Base-by-base conservation (phyloP, 1,140 invertebrate genomes). In the Polypedilum pembai region DNA sequence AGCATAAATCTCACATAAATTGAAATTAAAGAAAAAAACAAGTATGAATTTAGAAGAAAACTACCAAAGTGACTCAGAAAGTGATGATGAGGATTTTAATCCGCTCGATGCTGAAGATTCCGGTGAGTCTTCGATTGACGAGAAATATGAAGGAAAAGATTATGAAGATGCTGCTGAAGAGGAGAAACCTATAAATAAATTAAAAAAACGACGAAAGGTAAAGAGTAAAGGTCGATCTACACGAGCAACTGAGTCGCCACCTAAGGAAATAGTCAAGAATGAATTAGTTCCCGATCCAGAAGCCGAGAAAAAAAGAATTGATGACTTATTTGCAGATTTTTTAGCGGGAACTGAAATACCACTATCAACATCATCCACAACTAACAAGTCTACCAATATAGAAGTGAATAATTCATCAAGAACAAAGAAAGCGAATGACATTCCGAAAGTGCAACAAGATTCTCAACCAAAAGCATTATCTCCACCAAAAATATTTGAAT, bases 271-370 rank as follows among this genome's bases (percentile, higher is more conserved):
- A 74, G 77, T 77, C 17, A 76, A 77, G 40, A 79, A 81, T 20
- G 77, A 78, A 74, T 69, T 79, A 65, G 76, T 78, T 15, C 82
- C 81, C 2, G 84, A 87, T 69, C 82, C 84, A 73, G 87, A 87
- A 78, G 85, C 87, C 73, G 86, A 90, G 76, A 91, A 91, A 77
- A 87, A 89, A 76, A 84, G 84, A 78, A 87, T 88, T 74, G 90
- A 91, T 79, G 86, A 87, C 76, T 79, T 92, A 1, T 92, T 90
- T 90, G 88, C 89, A 8, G 87, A 88, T 80, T 92, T 92, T 79
- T 85, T 91, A 78, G 88, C 87, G 79, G 89, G 90, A 78, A 89
- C 89, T 74, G 86, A 87, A 80, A 77, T 78, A 79, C 83, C 69
- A 83, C 82, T 76, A 79, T 77, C 74, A 76, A 75, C 63, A 40